Percentiles rank a stretch among this genome's conserved stretches.
Conservation (phyloP, 2,113 vertebrate species). For the Trochalopteron elliotii region DNA sequence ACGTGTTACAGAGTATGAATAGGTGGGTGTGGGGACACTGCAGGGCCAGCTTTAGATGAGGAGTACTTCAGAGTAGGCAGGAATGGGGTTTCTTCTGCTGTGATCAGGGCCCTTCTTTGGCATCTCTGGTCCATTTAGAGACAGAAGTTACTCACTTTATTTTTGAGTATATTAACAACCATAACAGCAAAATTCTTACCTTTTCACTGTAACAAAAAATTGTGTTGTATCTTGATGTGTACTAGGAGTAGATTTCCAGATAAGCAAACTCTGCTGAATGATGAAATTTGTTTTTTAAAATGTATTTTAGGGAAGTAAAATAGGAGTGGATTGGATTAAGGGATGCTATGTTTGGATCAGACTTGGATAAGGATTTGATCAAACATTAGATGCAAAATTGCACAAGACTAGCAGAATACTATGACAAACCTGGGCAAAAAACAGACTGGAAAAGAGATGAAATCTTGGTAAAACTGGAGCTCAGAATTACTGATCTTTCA, state of each 20-base stretch:
- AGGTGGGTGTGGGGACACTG: neutral
- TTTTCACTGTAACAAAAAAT: neutral
- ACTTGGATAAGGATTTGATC: neutral
- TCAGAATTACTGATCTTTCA: neutral
- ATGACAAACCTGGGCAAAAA: neutral
- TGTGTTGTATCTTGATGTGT: neutral
- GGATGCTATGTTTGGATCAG: neutral
- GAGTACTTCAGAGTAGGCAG: neutral
- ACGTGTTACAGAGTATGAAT: fast-evolving
- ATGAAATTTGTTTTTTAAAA: neutral
- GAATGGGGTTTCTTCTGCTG: neutral
- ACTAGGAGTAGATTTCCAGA: neutral
- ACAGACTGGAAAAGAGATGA: neutral
- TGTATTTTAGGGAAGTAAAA: neutral
- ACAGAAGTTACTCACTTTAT: neutral
- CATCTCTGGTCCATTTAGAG: neutral
- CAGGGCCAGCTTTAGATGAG: neutral
- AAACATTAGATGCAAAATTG: neutral
- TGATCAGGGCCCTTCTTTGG: neutral
- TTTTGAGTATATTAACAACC: neutral
- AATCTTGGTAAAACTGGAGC: neutral
- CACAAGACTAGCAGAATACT: neutral
- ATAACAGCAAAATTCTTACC: neutral
- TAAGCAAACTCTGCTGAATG: neutral
- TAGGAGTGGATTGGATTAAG: neutral